Conservation (phyloP, 2,797 vertebrate genomes). For the Lindbergichthys nudifrons region DNA sequence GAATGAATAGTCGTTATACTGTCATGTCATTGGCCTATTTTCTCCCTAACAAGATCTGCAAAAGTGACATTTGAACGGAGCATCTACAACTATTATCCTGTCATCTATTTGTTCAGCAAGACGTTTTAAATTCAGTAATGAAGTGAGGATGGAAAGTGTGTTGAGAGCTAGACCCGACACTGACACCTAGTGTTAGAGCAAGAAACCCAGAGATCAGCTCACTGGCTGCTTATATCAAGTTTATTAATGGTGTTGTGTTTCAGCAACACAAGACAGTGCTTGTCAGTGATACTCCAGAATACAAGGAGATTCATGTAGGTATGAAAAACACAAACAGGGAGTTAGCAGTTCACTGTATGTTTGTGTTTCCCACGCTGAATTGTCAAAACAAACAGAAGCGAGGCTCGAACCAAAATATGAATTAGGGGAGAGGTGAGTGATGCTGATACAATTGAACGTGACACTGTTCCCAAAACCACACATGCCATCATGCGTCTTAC, state of each 20-base stretch:
- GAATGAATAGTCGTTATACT: slow-evolving; percentile 35
- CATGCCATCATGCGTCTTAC: slow-evolving; percentile 41
- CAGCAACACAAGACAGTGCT: slow-evolving; percentile 47
- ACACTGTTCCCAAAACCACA: slow-evolving; percentile 66
- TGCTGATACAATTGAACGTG: slow-evolving; percentile 61
- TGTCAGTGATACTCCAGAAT: slow-evolving; percentile 44
- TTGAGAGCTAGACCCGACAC: slow-evolving; percentile 66
- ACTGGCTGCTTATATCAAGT: slow-evolving; percentile 15
- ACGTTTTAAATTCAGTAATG: slow-evolving; percentile 50
- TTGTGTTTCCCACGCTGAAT: slow-evolving; percentile 75
- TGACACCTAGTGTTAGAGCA: slow-evolving; percentile 78
- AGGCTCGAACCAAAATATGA: slow-evolving; percentile 75
- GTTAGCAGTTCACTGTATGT: slow-evolving; percentile 48
- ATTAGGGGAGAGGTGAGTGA: slow-evolving; percentile 73
- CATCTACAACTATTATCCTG: slow-evolving; percentile 45
- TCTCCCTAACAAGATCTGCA: slow-evolving; percentile 42
- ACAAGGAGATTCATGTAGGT: slow-evolving; percentile 51
- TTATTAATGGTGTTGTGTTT: slow-evolving; percentile 37
- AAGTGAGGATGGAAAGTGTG: slow-evolving; percentile 46
- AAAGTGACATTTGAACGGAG: slow-evolving; percentile 39
- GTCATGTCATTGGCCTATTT: slow-evolving; percentile 34
- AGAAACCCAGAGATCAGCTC: slow-evolving; percentile 28
- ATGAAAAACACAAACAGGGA: slow-evolving; percentile 61
- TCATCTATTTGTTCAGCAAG: slow-evolving; percentile 39
- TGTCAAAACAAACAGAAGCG: slow-evolving; percentile 74